Evolutionary conservation across 2,888 invertebrate species (phyloP).

Genomic region (Palloptera scutellata): DNA sequence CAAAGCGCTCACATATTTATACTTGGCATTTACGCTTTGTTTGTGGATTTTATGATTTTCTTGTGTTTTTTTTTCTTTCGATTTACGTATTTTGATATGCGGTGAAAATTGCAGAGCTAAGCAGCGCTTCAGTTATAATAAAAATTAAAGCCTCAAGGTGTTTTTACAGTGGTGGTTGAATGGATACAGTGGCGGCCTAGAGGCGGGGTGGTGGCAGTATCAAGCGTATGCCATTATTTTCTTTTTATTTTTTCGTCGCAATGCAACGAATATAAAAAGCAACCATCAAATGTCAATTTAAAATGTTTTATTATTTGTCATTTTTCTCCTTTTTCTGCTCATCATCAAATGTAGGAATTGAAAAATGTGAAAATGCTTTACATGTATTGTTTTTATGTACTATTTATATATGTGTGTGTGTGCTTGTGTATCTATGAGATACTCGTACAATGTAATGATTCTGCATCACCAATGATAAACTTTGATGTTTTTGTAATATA

Average conservation of each 20-base stretch:
- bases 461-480: not conserved
- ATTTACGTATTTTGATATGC: not conserved
- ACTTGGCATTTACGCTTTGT: not conserved
- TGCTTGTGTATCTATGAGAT: conserved; percentile 36
- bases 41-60: conserved; percentile 25
- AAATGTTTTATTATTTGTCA: conserved; percentile 42
- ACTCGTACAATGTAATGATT: too few species aligned
- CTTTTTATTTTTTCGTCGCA: conserved; percentile 55
- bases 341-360: conserved; percentile 2
- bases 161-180: conserved; percentile 3
- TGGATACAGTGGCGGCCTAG: not conserved
- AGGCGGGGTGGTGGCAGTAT: not conserved
- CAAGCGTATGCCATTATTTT: not conserved
- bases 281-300: conserved; percentile 56
- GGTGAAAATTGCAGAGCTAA: not conserved
- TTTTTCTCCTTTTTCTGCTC: conserved; percentile 9
- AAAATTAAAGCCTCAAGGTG: conserved; percentile 34
- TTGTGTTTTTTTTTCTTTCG: conserved; percentile 22
- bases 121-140: conserved; percentile 12
- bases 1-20: not conserved
- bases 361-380: too few species aligned
- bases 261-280: conserved; percentile 56
- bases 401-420: conserved; percentile 49
- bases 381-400: not conserved
- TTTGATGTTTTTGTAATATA: not conserved